Evolutionary conservation across 2,888 invertebrate species (phyloP).

Genomic region (Chymomyza fuscimana): DNA sequence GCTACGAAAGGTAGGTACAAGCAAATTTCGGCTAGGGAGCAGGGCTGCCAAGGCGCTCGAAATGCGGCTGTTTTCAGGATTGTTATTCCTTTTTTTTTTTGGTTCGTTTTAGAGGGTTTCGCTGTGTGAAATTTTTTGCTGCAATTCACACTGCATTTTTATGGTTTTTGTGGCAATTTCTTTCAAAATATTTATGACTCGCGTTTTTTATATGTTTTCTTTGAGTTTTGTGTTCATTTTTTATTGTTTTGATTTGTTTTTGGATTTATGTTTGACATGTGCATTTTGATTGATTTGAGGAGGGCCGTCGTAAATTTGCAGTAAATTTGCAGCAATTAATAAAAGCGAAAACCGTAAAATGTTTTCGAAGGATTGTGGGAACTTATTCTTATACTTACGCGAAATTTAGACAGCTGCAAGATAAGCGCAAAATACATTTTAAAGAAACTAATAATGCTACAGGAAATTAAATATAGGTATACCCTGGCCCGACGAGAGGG

Average conservation of each 20-base stretch:
- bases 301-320: conserved; percentile 45
- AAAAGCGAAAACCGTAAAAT: conserved; percentile 44
- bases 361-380: conserved; percentile 27
- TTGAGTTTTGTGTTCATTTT: conserved; percentile 26
- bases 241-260: conserved; percentile 56
- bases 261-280: conserved; percentile 49
- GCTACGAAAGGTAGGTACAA: conserved; percentile 1
- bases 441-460: not conserved
- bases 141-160: conserved; percentile 74
- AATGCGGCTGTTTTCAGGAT: conserved; percentile 42
- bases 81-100: conserved; percentile 23
- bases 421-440: not conserved
- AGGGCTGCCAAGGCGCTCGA: conserved; percentile 1
- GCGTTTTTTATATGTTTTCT: conserved; percentile 50
- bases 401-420: conserved; percentile 27
- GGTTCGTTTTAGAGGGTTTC: conserved; percentile 12
- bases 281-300: conserved; percentile 61
- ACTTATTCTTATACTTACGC: not conserved
- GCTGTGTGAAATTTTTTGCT: conserved; percentile 54
- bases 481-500: no score
- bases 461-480: no score
- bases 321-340: conserved; percentile 62
- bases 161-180: conserved; percentile 49
- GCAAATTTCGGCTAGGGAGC: not conserved
- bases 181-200: conserved; percentile 69